These are phyloP conservation scores for Dasyornis broadbenti DNA, from an alignment of 2,113 vertebrate species.

Conservation along the genomic window DNA sequence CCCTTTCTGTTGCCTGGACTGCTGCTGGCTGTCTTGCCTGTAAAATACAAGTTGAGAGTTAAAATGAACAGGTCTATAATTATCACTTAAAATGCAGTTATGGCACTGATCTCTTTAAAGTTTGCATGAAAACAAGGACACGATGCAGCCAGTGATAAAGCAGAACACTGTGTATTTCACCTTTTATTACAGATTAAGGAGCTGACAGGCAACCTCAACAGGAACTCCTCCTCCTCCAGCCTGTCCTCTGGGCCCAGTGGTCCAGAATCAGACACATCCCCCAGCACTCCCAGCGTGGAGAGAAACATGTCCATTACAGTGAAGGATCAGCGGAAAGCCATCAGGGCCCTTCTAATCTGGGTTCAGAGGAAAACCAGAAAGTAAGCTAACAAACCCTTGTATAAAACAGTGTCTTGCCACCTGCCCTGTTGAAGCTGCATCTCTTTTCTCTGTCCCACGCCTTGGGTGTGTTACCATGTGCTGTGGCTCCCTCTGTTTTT, in stretches of 20 bases:
- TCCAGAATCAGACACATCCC: constrained; percentile 86
- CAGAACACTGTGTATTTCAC: background rate
- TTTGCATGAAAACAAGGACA: background rate
- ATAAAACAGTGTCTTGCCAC: background rate
- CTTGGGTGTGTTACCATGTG: rapidly evolving
- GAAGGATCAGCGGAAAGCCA: constrained; percentile 87
- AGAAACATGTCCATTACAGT: constrained; percentile 64
- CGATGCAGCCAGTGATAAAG: background rate
- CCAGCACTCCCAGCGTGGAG: constrained; percentile 78
- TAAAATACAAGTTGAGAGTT: background rate
- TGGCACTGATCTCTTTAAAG: background rate
- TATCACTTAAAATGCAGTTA: background rate
- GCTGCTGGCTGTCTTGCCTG: background rate
- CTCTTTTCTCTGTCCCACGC: background rate
- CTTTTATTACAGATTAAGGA: constrained; percentile 89
- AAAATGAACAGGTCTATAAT: background rate
- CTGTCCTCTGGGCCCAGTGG: constrained; percentile 87
- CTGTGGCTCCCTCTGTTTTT: background rate
- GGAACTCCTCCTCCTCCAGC: constrained; percentile 87
- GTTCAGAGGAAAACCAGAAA: constrained; percentile 91
- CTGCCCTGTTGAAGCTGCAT: background rate
- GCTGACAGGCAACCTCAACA: constrained; percentile 91
- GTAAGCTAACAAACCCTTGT: constrained; percentile 67
- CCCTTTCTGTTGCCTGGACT: background rate
- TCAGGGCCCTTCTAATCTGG: constrained; percentile 90